phyloP scores from a whole-genome alignment of 2,888 invertebrate species.

The Dryocosmus kuriphilus region DNA sequence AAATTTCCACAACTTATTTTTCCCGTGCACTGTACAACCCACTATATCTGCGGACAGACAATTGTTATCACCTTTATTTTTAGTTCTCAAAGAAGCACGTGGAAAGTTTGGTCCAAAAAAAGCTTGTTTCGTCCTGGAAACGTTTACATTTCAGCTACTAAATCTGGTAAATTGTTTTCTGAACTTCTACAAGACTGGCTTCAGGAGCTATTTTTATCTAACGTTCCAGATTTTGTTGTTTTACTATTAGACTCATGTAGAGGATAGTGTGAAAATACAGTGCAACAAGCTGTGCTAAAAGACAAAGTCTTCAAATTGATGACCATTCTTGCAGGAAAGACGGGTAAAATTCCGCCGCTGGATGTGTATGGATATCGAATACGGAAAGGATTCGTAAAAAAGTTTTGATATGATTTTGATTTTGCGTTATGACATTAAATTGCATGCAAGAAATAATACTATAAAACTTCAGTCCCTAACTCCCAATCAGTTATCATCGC shows the following conservation, averaged over 20 bases:
- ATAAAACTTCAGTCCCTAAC: too few species aligned
- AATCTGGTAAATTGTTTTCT: too few species aligned
- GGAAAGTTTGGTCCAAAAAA: too few species aligned
- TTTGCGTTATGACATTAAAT: constrained; percentile 43
- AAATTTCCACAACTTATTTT: too few species aligned
- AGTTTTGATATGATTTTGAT: constrained; percentile 50
- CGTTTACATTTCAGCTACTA: too few species aligned
- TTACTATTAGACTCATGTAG: constrained; percentile 13
- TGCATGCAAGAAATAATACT: too few species aligned
- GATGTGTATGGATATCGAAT: constrained; percentile 47
- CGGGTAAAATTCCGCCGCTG: too few species aligned
- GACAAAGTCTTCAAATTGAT: constrained; percentile 9
- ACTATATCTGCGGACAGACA: constrained; percentile 38
- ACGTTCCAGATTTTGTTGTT: neutral
- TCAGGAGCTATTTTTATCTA: neutral
- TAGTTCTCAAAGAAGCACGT: constrained; percentile 49
- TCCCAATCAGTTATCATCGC: too few species aligned
- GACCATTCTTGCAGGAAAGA: too few species aligned
- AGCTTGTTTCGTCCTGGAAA: too few species aligned
- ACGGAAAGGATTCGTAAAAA: constrained; percentile 50
- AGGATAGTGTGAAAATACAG: constrained; percentile 5
- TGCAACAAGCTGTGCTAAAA: neutral
- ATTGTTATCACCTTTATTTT: constrained; percentile 46
- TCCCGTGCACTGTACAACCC: constrained; percentile 49
- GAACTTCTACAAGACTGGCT: neutral